phyloP scores from a whole-genome alignment of 2,888 invertebrate genomes.

The Caenorhabditis sp. region DNA sequence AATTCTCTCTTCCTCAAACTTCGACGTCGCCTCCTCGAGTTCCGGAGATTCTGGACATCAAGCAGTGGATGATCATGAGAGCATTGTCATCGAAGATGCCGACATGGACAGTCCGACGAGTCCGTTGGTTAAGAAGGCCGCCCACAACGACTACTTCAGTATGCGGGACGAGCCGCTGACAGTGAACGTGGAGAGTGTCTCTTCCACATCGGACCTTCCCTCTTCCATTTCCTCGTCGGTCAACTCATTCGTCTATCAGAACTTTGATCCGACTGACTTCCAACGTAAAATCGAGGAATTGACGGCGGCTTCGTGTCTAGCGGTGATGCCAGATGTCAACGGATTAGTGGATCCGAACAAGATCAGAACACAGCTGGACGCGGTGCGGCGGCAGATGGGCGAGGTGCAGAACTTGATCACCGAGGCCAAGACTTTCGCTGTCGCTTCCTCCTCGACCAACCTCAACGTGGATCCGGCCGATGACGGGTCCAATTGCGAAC shows the following conservation, averaged over 20 bases:
- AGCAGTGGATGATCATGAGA: constrained; percentile 49
- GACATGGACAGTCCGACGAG: constrained; percentile 70
- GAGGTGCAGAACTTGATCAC: constrained; percentile 61
- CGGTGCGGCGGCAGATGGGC: constrained; percentile 58
- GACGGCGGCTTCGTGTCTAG: constrained; percentile 67
- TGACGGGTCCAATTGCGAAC: constrained; percentile 64
- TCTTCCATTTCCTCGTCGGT: constrained; percentile 72
- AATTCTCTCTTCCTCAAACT: constrained; percentile 42
- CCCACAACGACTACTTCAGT: constrained; percentile 28
- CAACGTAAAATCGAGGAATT: constrained; percentile 69
- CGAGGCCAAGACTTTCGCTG: constrained; percentile 49
- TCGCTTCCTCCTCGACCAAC: not conserved
- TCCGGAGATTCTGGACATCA: constrained; percentile 62
- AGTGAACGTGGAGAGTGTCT: constrained; percentile 61
- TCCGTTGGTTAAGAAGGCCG: constrained; percentile 62
- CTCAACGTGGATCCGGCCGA: constrained; percentile 42
- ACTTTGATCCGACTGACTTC: constrained; percentile 59
- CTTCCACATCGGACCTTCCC: constrained; percentile 71
- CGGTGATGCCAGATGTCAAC: constrained; percentile 67
- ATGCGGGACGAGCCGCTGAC: constrained; percentile 58
- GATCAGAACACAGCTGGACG: constrained; percentile 51
- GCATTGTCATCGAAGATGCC: constrained; percentile 59
- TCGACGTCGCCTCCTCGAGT: constrained; percentile 49
- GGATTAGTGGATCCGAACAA: constrained; percentile 69
- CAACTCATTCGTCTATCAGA: constrained; percentile 71